Evolutionary conservation across 1,140 invertebrate species (phyloP).

Genomic region (Drosophila quadrilineata): DNA sequence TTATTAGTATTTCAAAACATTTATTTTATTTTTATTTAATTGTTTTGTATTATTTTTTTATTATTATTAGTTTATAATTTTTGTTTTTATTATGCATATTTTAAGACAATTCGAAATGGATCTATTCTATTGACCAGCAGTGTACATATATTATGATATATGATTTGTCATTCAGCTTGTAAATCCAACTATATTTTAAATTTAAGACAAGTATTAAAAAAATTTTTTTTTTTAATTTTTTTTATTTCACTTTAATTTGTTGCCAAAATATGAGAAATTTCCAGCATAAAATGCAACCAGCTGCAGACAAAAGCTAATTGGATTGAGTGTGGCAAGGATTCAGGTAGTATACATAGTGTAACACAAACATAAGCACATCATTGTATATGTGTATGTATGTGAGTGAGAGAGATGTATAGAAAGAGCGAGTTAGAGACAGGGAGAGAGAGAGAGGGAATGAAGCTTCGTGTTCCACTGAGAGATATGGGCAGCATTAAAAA

Average conservation of each 20-base stretch:
- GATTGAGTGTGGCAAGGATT: not conserved
- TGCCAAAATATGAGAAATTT: too few relatives aligned
- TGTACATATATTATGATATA: too few relatives aligned
- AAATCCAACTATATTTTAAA: too few relatives aligned
- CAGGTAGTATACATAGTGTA: too few relatives aligned
- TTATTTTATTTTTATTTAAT: not conserved
- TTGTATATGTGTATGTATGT: not conserved
- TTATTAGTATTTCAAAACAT: not conserved
- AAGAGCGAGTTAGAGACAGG: too few relatives aligned
- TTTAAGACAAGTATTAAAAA: too few relatives aligned
- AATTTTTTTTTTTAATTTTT: not conserved
- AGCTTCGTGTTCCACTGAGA: not conserved
- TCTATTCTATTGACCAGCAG: too few relatives aligned
- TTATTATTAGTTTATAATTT: not conserved
- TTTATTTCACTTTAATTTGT: too few relatives aligned
- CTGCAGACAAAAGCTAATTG: constrained; percentile 8
- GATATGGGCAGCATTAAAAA: constrained; percentile 40
- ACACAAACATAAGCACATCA: not conserved
- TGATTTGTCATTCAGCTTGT: too few relatives aligned
- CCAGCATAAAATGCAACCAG: not conserved
- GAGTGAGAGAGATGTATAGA: not conserved
- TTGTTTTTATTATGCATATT: not conserved
- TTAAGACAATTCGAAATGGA: too few relatives aligned
- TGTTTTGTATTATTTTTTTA: not conserved
- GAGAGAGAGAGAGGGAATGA: too few relatives aligned